phyloP scores from a whole-genome alignment of 2,888 invertebrate species.

The Erebia ligea region DNA sequence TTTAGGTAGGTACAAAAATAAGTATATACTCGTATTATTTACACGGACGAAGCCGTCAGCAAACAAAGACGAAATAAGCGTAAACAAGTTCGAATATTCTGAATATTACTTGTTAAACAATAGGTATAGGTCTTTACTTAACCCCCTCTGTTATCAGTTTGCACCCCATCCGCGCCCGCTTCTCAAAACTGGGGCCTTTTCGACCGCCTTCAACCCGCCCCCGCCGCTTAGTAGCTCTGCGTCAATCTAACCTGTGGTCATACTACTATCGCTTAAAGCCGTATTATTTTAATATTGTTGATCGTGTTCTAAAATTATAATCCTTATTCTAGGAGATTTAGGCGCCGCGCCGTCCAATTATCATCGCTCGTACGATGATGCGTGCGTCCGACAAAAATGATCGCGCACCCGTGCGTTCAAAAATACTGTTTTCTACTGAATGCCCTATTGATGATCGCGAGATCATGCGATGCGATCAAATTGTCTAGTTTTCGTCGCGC shows the following conservation, averaged over 20 bases:
- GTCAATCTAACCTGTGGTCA: conserved; percentile 51
- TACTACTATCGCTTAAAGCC: too few relatives aligned
- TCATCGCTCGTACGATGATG: too few relatives aligned
- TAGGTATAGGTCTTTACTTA: conserved; percentile 46
- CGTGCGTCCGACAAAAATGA: too few relatives aligned
- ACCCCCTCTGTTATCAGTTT: conserved; percentile 52
- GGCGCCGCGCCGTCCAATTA: too few relatives aligned
- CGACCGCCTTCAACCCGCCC: conserved; percentile 50
- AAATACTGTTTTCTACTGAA: too few relatives aligned
- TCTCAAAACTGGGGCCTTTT: conserved; percentile 48
- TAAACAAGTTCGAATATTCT: conserved; percentile 32
- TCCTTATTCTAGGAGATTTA: too few relatives aligned
- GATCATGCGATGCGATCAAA: too few relatives aligned
- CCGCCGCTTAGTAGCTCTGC: conserved; percentile 52
- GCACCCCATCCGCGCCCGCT: conserved; percentile 49
- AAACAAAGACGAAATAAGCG: conserved; percentile 4
- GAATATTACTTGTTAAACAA: conserved; percentile 41
- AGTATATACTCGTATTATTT: background rate
- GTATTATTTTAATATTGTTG: too few relatives aligned
- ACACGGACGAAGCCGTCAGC: conserved; percentile 4
- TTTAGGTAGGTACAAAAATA: background rate
- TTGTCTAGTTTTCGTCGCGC: too few relatives aligned
- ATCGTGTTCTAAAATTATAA: too few relatives aligned
- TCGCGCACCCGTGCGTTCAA: too few relatives aligned
- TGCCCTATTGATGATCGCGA: too few relatives aligned